Percentiles rank a stretch among this genome's conserved stretches.
Conservation (phyloP, 2,113 vertebrate genomes). For the Poeciliopsis occidentalis region DNA sequence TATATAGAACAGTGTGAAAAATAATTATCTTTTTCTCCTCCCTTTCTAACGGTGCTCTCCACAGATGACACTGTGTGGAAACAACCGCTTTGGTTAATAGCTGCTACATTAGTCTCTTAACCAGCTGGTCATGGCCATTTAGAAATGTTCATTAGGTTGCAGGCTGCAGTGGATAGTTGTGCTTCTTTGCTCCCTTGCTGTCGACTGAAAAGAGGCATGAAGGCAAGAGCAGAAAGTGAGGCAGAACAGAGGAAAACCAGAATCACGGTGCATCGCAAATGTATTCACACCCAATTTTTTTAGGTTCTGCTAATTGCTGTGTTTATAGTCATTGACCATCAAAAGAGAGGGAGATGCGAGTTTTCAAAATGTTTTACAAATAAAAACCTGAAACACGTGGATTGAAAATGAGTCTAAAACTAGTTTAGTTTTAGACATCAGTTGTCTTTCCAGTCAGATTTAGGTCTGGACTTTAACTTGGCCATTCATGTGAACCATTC, state of each 20-base stretch:
- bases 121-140: slow-evolving; percentile 82
- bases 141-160: slow-evolving; percentile 82
- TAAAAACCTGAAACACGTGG: background rate
- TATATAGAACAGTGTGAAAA: slow-evolving; percentile 20
- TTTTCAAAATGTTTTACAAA: background rate
- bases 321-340: background rate
- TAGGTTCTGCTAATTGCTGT: background rate
- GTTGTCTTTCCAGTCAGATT: background rate
- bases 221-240: background rate
- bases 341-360: background rate
- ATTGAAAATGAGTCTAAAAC: background rate
- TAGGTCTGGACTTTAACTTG: background rate
- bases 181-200: slow-evolving; percentile 70
- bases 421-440: background rate
- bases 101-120: slow-evolving; percentile 81
- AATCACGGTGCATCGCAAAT: slow-evolving; percentile 3
- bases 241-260: slow-evolving; percentile 15
- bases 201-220: slow-evolving; percentile 55
- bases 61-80: slow-evolving; percentile 71
- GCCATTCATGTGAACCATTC: too few relatives aligned
- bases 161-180: slow-evolving; percentile 74
- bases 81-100: slow-evolving; percentile 81
- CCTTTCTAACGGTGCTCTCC: slow-evolving; percentile 40
- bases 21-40: slow-evolving; percentile 44
- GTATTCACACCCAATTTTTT: too few relatives aligned